Conservation (phyloP, 2,113 vertebrate species). For the Ascaphus truei region DNA sequence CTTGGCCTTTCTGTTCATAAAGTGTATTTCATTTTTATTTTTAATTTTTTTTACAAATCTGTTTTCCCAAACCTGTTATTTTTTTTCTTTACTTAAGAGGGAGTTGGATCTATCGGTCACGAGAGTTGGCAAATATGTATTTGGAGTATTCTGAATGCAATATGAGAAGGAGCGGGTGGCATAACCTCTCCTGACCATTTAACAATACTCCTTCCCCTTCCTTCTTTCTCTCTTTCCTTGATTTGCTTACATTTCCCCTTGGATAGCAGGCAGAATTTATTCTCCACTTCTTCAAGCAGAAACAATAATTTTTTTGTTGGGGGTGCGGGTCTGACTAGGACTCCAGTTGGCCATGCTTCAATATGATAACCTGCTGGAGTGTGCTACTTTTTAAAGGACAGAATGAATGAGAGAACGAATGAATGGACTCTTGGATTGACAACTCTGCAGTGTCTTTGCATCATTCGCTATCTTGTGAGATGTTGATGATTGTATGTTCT, state of each 20-base stretch:
- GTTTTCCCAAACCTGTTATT: conserved; percentile 45
- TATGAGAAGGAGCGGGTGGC: conserved; percentile 84
- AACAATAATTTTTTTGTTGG: conserved; percentile 70
- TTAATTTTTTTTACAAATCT: conserved; percentile 47
- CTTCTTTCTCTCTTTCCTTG: conserved; percentile 47
- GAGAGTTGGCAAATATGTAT: conserved; percentile 99
- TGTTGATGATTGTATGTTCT: conserved; percentile 84
- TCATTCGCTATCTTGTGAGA: conserved; percentile 85
- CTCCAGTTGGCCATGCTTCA: conserved; percentile 70
- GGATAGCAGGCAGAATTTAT: conserved; percentile 73
- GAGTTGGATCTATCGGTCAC: conserved; percentile 67
- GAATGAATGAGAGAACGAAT: conserved; percentile 58
- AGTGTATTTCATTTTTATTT: not conserved
- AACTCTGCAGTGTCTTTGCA: conserved; percentile 85
- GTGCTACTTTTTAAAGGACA: conserved; percentile 73
- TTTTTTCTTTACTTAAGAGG: conserved; percentile 70
- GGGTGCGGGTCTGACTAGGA: conserved; percentile 83
- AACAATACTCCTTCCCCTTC: conserved; percentile 68
- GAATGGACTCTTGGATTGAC: conserved; percentile 78
- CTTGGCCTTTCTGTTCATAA: no score
- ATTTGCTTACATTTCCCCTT: conserved; percentile 57
- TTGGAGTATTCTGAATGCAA: conserved; percentile 91
- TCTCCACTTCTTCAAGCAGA: conserved; percentile 60
- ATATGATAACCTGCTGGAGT: conserved; percentile 76
- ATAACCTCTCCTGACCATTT: conserved; percentile 80